Evolutionary conservation across 2,888 invertebrate species (phyloP), one percentile per base, ranked within the genome.

Genomic region (Epirrhoe tristata): DNA sequence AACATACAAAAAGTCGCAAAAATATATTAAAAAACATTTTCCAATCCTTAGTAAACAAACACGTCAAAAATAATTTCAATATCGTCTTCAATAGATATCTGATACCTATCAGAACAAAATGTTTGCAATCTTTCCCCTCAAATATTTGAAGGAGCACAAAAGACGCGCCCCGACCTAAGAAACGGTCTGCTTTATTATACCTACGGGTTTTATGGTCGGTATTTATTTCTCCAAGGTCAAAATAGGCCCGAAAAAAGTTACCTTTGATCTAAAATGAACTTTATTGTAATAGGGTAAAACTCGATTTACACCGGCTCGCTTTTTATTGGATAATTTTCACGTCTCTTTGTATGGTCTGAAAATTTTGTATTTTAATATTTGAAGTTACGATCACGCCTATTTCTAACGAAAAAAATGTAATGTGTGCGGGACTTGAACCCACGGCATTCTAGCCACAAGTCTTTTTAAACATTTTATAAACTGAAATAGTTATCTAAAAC

Each of bases 71-170:
- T 50, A 66, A 56, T 58, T 46, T 58, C 31, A 55, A 62, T 58
- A 55, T 14, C 16, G 39, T 16, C 58, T 52, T 60, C 55, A 46
- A 58, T 34, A 32, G 58, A 72, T 67, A 67, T 66, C 50, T 51
- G 63, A 61, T 70, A 64, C 54, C 32, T 10, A 10, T 51, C 63
- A 50, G 53, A 54, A 55, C 50, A 66, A 64, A 60, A 69, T 59
- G 61, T 69, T 69, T 57, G 69, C 67, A 66, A 62, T 62, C 66
- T 48, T 54, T 59, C 53, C 57, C 65, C 54, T 63, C 70, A 70
- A 74, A 70, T 74, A 70, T 71, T 74, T 72, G 69, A 58, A 46
- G 39, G 63, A 71, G 58, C 56, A 72, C 71, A 72, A 69, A 65
- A 64, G 66, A 59, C 62, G 62, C 48, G 46, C 61, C 64, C 57